Conservation (phyloP, 2,888 invertebrate genomes). For the Dinocampus coccinellae region DNA sequence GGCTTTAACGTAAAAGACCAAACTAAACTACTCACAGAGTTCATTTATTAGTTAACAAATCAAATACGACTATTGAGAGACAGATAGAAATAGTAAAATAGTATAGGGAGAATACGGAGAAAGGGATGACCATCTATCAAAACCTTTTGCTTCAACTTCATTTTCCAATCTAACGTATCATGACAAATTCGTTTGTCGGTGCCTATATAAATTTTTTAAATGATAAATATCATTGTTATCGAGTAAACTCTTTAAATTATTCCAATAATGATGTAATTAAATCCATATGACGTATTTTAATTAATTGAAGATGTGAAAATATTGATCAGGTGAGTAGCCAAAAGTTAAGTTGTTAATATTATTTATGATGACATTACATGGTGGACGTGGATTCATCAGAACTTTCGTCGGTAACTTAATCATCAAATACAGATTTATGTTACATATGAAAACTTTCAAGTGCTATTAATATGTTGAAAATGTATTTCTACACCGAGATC, state of each 20-base stretch:
- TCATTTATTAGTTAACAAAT: constrained; percentile 55
- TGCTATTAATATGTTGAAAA: neutral
- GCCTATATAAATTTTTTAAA: neutral
- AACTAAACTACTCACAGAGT: constrained; percentile 50
- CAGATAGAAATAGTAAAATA: neutral
- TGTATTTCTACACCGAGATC: neutral
- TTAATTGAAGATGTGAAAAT: neutral
- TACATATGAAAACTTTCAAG: neutral
- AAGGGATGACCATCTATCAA: no score
- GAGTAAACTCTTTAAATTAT: no score
- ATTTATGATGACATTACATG: neutral
- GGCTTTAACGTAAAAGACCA: constrained; percentile 40
- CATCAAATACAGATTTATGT: constrained; percentile 1
- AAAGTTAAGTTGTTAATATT: neutral
- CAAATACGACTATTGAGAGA: constrained; percentile 19
- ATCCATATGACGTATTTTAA: no score
- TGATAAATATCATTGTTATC: no score
- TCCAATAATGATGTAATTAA: no score
- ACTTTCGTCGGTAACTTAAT: neutral
- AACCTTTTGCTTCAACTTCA: constrained; percentile 7
- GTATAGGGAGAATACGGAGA: no score
- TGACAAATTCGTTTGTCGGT: constrained; percentile 2
- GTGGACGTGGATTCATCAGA: neutral
- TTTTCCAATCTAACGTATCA: neutral
- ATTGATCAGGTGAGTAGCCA: neutral